phyloP scores from a whole-genome alignment of 2,113 vertebrate genomes.

The Pseudonaja textilis region DNA sequence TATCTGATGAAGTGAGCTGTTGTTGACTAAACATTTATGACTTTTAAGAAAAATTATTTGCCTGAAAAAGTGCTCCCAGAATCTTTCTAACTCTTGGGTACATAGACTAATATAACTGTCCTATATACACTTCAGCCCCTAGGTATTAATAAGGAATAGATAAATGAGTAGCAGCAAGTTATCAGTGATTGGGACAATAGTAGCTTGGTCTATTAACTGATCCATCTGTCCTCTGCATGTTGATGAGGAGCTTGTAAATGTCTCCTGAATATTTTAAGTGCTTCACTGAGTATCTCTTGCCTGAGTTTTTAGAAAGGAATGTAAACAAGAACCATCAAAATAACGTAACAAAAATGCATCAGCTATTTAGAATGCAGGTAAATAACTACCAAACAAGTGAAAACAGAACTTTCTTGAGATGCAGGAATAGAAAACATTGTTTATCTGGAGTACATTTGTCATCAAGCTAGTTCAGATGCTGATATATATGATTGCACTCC shows the following conservation, averaged over 20 bases:
- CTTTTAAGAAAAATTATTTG: neutral
- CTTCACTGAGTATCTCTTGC: neutral
- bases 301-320: neutral
- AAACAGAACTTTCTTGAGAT: neutral
- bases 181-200: too few relatives aligned
- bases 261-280: neutral
- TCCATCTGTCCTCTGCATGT: neutral
- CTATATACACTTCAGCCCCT: neutral
- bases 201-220: neutral
- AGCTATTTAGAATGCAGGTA: conserved; percentile 16
- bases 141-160: neutral
- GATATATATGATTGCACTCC: neutral
- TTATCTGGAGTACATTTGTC: neutral
- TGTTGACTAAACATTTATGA: neutral
- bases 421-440: neutral
- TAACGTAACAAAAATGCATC: conserved; percentile 5
- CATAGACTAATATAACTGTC: neutral
- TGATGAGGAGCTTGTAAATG: neutral
- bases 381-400: neutral
- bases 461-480: neutral
- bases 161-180: neutral
- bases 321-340: neutral
- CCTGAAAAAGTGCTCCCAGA: neutral
- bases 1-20: neutral
- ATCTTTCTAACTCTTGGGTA: neutral